Evolutionary conservation across 2,113 vertebrate species (phyloP), one percentile per base, ranked within the genome.

Genomic region (Caretta caretta): DNA sequence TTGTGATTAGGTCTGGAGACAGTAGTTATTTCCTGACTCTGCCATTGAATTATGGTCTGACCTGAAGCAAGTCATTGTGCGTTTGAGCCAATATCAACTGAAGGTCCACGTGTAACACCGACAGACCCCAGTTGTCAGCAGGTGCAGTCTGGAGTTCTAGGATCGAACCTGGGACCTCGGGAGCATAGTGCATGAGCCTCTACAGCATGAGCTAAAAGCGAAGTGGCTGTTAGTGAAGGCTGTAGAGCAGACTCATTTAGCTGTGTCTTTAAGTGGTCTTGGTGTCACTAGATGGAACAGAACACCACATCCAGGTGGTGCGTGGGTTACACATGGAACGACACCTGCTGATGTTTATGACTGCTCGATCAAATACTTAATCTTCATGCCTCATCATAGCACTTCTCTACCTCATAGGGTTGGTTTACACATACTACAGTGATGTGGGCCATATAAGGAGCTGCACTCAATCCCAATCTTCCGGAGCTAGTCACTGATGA

Each of bases 391-490:
- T 65, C 31, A 35, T 65, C 31, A 65, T 19, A n/a, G 62, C 35
- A 65, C 16, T 65, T 65, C 35, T 16, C 16, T n/a, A n/a, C 62
- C 16, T n/a, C 62, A 8, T 59, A 59, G 24, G 62, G 31, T n/a
- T 35, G 62, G 16, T 65, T 65, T n/a, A 35, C 31, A 65, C 6
- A 16, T n/a, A 35, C 62, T n/a, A 65, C 31, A 46, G 10, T 25
- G 72, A 7, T 75, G 22, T 46, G 72, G 38, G 38, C 10, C 38
- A 46, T 25, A 11, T 1, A 0, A 46, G 2, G 5, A 13, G 2
- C n/a, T 17, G 48, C 12, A 8, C 10, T 14, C 35, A 4, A 17
- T 29, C 56, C 4, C 31, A 53, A 8, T 13, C 24, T 87, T 48
- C n/a, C 29, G 42, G 22, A 80, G 22, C 22, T 50, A 7, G 27